These are phyloP conservation scores for Atta texana DNA, from an alignment of 1,140 invertebrate species.

Conservation along the genomic window DNA sequence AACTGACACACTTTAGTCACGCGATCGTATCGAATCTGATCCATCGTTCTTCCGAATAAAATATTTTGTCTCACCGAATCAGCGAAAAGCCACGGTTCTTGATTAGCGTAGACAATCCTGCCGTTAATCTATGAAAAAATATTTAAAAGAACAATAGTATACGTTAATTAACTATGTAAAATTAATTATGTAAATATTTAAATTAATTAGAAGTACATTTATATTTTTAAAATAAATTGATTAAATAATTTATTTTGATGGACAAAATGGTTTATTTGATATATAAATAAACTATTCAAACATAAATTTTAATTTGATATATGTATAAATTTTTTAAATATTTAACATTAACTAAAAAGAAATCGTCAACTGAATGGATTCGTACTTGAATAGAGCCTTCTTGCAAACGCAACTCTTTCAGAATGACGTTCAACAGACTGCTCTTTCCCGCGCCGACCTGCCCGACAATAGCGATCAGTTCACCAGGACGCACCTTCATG, in stretches of 20 bases:
- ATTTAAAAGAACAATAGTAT: neutral
- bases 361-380: neutral
- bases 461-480: constrained; percentile 91
- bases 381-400: constrained; percentile 84
- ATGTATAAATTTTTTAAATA: constrained; percentile 1
- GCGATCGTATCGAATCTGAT: constrained; percentile 88
- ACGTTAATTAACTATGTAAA: too few species aligned
- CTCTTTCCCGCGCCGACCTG: constrained; percentile 93
- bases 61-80: constrained; percentile 92
- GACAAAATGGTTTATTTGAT: neutral
- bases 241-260: neutral
- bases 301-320: too few species aligned
- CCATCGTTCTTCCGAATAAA: constrained; percentile 90
- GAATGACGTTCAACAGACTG: constrained; percentile 91
- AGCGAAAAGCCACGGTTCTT: constrained; percentile 91
- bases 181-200: too few species aligned
- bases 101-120: constrained; percentile 89
- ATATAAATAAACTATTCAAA: too few species aligned
- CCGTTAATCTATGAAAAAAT: constrained; percentile 86
- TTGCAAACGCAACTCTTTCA: constrained; percentile 90
- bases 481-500: constrained; percentile 88
- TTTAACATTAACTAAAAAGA: neutral
- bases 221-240: constrained; percentile 15
- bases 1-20: constrained; percentile 88
- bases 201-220: neutral